phyloP scores from a whole-genome alignment of 2,797 vertebrate species.

The Avahi laniger region DNA sequence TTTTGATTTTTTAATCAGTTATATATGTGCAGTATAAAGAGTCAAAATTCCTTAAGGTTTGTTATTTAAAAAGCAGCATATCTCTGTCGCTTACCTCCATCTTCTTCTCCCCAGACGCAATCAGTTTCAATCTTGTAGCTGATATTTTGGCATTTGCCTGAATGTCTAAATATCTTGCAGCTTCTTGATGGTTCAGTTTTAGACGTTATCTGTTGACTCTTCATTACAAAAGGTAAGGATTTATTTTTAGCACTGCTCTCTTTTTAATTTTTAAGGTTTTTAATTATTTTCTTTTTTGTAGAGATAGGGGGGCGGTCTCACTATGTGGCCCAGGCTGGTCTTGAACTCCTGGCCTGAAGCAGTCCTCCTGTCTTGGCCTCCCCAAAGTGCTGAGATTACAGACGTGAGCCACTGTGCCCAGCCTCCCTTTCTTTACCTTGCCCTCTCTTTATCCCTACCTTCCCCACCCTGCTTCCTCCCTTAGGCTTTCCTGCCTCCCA shows the following conservation, averaged over 20 bases:
- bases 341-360: background rate
- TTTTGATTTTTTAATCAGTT: constrained; percentile 6
- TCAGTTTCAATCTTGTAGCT: background rate
- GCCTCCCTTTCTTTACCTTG: background rate
- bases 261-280: too few relatives aligned
- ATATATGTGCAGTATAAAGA: background rate
- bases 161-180: background rate
- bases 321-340: background rate
- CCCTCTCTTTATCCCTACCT: background rate
- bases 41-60: background rate
- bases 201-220: background rate
- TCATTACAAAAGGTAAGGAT: background rate
- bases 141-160: background rate
- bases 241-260: background rate
- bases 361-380: background rate
- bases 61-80: background rate
- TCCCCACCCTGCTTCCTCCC: background rate
- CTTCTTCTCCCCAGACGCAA: background rate
- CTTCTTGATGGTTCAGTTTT: background rate
- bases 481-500: background rate
- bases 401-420: background rate
- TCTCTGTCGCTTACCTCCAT: background rate
- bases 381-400: background rate
- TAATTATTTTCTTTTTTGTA: background rate
- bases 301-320: background rate